Evolutionary conservation across 1,140 invertebrate species (phyloP), one percentile per base, ranked within the genome.

Genomic region (Battus philenor): DNA sequence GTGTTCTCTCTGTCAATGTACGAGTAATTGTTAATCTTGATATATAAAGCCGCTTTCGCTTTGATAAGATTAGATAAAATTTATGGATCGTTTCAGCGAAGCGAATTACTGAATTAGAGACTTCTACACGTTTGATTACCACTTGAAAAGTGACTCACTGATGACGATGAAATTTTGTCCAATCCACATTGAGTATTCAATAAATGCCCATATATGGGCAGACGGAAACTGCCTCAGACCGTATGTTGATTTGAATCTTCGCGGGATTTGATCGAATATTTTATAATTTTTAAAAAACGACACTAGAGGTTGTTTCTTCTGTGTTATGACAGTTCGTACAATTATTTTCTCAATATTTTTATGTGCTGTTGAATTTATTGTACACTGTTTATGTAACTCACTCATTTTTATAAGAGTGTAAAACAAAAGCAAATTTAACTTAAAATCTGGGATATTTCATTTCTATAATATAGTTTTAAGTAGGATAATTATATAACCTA

Each of bases 131-230:
- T 61, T 54, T 66, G 60, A 69, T 61, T 54, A 59, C 53, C 61
- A 67, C 62, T 65, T 58, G 45, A 68, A 62, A 70, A 71, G 59
- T 84, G 76, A 84, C 49, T 84, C 76, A 81, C 60, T 61, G 58
- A 66, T 74, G 68, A 80, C 68, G 74, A 69, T 55, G 58, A 45
- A 20, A 34, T 58, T 47, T 68, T 48, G 59, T 50, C 80, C 80
- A 85, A 85, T 85, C 60, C 71, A 43, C 48, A 43, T 56, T 54
- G 44, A 63, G 68, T 64, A 77, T 82, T 75, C 63, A 70, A 70
- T 68, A 79, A 81, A 82, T 82, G 75, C 68, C 80, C 80, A 69
- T 82, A 78, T 85, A 82, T 64, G 80, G 80, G 62, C 52, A 60
- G 77, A 54, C 65, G 69, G 77, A 83, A 72, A 70, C 61, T 60